Conservation (phyloP, 2,113 vertebrate species). For the Tragelaphus scriptus region DNA sequence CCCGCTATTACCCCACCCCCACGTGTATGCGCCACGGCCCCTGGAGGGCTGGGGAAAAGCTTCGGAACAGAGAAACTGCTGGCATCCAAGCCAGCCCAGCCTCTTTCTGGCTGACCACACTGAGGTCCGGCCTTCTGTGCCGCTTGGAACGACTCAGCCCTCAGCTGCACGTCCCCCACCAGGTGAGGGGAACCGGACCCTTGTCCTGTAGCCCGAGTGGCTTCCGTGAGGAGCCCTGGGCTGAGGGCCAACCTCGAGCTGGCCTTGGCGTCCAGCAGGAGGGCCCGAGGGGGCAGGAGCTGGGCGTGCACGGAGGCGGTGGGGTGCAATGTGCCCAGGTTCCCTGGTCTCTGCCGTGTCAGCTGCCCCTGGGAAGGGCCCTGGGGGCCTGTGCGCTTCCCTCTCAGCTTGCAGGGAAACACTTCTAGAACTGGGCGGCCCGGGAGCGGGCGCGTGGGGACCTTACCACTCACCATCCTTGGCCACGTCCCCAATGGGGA, state of each 20-base stretch:
- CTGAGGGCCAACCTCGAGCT: fast-evolving
- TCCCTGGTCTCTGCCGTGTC: fast-evolving
- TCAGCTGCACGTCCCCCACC: not conserved
- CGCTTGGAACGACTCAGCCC: not conserved
- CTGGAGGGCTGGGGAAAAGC: not conserved
- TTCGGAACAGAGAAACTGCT: not conserved
- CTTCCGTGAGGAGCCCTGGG: not conserved
- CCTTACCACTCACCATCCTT: slow-evolving; percentile 84
- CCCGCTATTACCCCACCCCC: not conserved
- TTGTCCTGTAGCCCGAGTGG: fast-evolving
- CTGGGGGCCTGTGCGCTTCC: fast-evolving
- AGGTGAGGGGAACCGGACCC: not conserved
- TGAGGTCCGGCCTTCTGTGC: fast-evolving
- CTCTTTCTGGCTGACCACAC: not conserved
- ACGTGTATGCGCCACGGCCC: fast-evolving
- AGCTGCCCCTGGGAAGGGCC: not conserved
- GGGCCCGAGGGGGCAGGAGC: fast-evolving
- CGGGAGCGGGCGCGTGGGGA: not conserved
- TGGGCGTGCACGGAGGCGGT: fast-evolving
- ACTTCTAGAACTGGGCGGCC: not conserved
- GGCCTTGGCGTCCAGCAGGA: too few species aligned
- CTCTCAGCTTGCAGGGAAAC: not conserved
- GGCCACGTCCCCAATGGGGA: slow-evolving; percentile 89
- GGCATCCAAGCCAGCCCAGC: fast-evolving
- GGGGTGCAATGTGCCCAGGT: fast-evolving